Base-by-base conservation (phyloP, 1,140 invertebrate species). In the Aphidius ervi region DNA sequence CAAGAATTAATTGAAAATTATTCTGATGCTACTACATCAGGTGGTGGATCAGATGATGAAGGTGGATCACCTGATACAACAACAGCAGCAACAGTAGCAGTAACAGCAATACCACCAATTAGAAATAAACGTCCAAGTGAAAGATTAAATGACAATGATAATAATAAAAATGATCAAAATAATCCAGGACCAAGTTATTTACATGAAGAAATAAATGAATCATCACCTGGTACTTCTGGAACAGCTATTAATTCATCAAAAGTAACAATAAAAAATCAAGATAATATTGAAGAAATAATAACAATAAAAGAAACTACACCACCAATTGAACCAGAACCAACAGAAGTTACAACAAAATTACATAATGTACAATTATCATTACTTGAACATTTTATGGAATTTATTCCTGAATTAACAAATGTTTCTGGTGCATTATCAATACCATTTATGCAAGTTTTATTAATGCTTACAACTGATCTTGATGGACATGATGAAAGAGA, bases 41-140 rank as follows among this genome's bases (percentile, higher is more conserved):
- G 89, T 20, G 89, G 86, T 39, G 92, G 91, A 3, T 94, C 93
- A 45, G 94, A 97, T 78, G 95, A 97, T 75, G 95, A 98, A 80
- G 90, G 16, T 37, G 91, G 91, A 3, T 94, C 93, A 48, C 94
- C 97, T 77, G 95, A 89, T n/a, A 94, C 91, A 62, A 95, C 92
- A 54, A 93, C 93, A 42, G 94, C 93, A 5, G 95, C 93, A 63
- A 95, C 93, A 88, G 90, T 58, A 90, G 88, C 61, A 86, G 83
- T 7, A 82, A 82, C 57, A 83, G 82, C 61, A 85, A 84, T 62
- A 88, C 87, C 16, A 93, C 23, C 23, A 31, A 31, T 31, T 31
- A 2, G 23, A 3, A 31, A 31, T n/a, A 40, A 54, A 39, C 37
- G 40, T 8, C 52, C 40, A 6, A 6, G 91, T 43, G 93, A 95